A percentile compares a stretch with the other conserved stretches of the same genome.
These are phyloP conservation scores for Dascyllus trimaculatus DNA, from an alignment of 2,113 vertebrate species.

Conservation along the genomic window DNA sequence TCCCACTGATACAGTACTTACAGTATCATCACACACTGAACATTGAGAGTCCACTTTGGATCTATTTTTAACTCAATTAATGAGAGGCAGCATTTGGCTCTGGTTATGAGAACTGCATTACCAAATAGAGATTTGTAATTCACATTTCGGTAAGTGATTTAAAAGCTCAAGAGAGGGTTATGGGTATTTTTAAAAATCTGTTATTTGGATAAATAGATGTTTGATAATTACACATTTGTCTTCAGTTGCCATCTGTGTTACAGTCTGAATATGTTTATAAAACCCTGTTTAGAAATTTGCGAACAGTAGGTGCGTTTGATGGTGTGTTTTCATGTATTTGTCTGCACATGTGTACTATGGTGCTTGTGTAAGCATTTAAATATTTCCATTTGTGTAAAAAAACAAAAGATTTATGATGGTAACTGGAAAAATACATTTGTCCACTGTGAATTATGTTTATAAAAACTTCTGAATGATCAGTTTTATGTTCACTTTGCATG, in stretches of 20 bases:
- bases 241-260: conserved; percentile 17
- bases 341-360: background rate
- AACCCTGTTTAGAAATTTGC: background rate
- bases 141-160: conserved; percentile 49
- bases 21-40: background rate
- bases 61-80: conserved; percentile 47
- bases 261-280: background rate
- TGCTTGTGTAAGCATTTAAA: background rate
- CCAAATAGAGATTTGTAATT: conserved; percentile 57
- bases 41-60: background rate
- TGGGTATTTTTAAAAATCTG: conserved; percentile 27
- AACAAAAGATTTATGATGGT: background rate
- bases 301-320: background rate
- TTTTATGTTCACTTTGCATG: no score
- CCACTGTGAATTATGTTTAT: no score
- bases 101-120: conserved; percentile 41
- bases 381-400: background rate
- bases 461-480: no score
- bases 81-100: conserved; percentile 45
- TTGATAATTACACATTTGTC: conserved; percentile 38
- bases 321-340: background rate
- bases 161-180: conserved; percentile 26
- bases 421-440: background rate
- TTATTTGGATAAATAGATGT: conserved; percentile 22
- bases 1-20: background rate